Evolutionary conservation across 2,113 vertebrate species (phyloP), one percentile per base, ranked within the genome.

Genomic region (Taxidea taxus): DNA sequence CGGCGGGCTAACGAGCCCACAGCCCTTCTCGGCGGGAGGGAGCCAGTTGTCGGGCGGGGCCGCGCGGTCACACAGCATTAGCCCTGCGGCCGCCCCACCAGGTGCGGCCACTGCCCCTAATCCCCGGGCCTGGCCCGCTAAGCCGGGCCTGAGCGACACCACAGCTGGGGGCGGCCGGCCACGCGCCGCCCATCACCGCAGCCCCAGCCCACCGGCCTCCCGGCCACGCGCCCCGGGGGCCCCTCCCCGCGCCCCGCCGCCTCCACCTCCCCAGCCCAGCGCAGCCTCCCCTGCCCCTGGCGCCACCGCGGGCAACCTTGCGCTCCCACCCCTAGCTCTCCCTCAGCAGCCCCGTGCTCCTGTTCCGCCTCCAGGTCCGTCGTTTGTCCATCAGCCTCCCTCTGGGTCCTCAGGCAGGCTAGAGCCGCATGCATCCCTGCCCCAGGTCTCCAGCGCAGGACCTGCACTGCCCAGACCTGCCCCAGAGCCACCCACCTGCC

Each of bases 41-140:
- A 98, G 96, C 98, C 93, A 92, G 98, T 99, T 99, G 99, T 99
- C 98, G 96, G 94, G 98, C 94, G 96, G 62, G 21, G 98, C 97
- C 90, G 97, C 98, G 96, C 87, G 82, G 98, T 99, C 98, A 97
- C 98, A 98, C 97, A 98, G 88, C 96, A 97, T 98, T 98, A 98
- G 98, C 98, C 97, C 97, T 98, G 96, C 98, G 98, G 98, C 98
- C 98, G 98, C 98, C 96, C 98, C 60, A 97, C 98, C 99, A 99
- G 99, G 99, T 99, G 99, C 98, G 97, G 98, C 97, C 96, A 97
- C 98, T 96, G 97, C 98, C 99, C 99, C 99, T 99, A 99, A 99
- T 99, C 99, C 99, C 98, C 96, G 97, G 96, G 98, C 98, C 98
- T 94, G 98, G 98, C 97, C 97, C 0, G 93, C 87, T 99, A 99